These are phyloP conservation scores for Thermophis baileyi DNA, from an alignment of 2,113 vertebrate species.

Conservation along the genomic window DNA sequence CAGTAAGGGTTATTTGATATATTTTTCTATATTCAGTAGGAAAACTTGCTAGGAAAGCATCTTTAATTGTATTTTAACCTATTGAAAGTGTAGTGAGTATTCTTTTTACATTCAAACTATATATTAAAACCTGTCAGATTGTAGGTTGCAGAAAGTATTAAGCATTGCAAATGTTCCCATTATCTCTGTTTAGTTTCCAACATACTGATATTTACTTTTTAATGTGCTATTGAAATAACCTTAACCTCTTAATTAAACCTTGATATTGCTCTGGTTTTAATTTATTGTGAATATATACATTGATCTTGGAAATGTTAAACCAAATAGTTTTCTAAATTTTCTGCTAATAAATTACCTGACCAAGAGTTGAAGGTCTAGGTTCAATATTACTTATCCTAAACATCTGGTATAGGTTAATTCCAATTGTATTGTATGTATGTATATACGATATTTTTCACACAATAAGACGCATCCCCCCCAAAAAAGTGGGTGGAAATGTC, in stretches of 20 bases:
- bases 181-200: constrained; percentile 42
- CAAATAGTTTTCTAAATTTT: constrained; percentile 41
- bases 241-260: constrained; percentile 34
- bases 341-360: constrained; percentile 52
- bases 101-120: neutral
- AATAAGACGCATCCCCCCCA: too few relatives aligned
- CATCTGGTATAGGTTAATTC: constrained; percentile 39
- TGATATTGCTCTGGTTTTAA: constrained; percentile 44
- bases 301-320: constrained; percentile 33
- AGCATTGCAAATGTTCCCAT: constrained; percentile 16
- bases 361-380: constrained; percentile 5
- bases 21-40: neutral
- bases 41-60: neutral
- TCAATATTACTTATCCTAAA: constrained; percentile 26
- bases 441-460: neutral
- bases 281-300: constrained; percentile 43
- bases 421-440: neutral
- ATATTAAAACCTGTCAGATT: constrained; percentile 15
- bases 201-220: constrained; percentile 47
- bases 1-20: neutral
- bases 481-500: too few relatives aligned
- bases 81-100: neutral
- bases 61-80: neutral
- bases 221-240: constrained; percentile 23
- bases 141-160: neutral